Conservation (phyloP, 2,888 invertebrate genomes). For the Liopterus haemorrhoidalis region DNA sequence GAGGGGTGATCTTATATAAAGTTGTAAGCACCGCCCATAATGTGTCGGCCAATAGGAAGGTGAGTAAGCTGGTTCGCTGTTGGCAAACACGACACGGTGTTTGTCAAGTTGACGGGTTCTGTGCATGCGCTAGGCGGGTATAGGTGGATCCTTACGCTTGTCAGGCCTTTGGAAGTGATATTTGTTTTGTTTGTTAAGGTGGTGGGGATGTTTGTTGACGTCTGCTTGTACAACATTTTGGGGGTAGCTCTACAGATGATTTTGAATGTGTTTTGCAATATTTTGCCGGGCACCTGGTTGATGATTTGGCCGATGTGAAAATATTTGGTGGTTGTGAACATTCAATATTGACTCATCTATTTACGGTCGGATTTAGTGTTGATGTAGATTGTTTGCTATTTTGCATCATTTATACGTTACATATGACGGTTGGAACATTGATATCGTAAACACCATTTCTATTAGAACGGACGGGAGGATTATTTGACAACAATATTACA, state of each 20-base stretch:
- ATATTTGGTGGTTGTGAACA: constrained; percentile 19
- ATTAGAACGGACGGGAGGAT: no score
- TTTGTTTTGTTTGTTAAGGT: constrained; percentile 4
- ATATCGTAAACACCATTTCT: no score
- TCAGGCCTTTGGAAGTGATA: not conserved
- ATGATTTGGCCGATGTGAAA: constrained; percentile 18
- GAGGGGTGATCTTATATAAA: constrained; percentile 14
- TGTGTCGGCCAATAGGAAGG: not conserved
- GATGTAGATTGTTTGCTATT: not conserved
- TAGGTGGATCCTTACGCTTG: not conserved
- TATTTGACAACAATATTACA: no score
- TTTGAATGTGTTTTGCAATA: constrained; percentile 7
- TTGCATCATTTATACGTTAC: not conserved
- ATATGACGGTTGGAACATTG: not conserved
- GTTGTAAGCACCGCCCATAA: constrained; percentile 3
- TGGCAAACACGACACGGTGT: constrained; percentile 12
- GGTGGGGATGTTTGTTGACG: constrained; percentile 16
- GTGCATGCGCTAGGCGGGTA: constrained; percentile 1
- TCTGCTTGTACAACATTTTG: constrained; percentile 1
- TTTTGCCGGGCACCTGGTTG: constrained; percentile 16
- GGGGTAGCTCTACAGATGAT: constrained; percentile 3
- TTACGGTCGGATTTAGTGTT: constrained; percentile 1
- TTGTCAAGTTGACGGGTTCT: not conserved
- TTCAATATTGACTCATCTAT: constrained; percentile 17
- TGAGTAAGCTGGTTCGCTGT: constrained; percentile 2